Conservation (phyloP, 2,797 vertebrate species). For the Enteromius argenteus region DNA sequence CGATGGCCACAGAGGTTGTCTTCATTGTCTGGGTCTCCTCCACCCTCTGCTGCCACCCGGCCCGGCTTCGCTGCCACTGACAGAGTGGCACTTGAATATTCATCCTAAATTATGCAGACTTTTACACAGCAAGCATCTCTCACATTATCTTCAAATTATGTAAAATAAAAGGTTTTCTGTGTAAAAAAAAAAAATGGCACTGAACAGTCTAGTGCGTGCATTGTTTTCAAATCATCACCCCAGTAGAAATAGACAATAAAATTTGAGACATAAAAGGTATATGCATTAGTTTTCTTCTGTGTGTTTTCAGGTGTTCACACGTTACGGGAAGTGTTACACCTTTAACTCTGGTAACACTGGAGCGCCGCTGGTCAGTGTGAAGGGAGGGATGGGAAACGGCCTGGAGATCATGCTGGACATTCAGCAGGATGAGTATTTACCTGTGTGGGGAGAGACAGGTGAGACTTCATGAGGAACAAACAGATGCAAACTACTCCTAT, state of each 20-base stretch:
- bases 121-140: background rate
- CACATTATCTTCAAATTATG: background rate
- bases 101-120: background rate
- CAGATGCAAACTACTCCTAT: background rate
- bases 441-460: constrained; percentile 98
- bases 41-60: too few relatives aligned
- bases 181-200: background rate
- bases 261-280: background rate
- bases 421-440: constrained; percentile 96
- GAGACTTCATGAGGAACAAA: constrained; percentile 26
- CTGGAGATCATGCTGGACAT: constrained; percentile 99
- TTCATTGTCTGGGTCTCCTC: too few relatives aligned
- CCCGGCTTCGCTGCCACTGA: too few relatives aligned
- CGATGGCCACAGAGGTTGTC: too few relatives aligned
- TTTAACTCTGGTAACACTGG: constrained; percentile 91
- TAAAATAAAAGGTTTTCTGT: background rate
- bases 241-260: background rate
- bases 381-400: constrained; percentile 95
- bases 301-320: constrained; percentile 87
- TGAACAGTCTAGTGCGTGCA: background rate
- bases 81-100: too few relatives aligned
- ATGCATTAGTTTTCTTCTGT: constrained; percentile 44
- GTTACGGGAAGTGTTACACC: constrained; percentile 98
- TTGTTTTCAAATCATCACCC: background rate
- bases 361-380: constrained; percentile 88